Conservation (phyloP, 2,113 vertebrate species). For the Cynoglossus semilaevis region DNA sequence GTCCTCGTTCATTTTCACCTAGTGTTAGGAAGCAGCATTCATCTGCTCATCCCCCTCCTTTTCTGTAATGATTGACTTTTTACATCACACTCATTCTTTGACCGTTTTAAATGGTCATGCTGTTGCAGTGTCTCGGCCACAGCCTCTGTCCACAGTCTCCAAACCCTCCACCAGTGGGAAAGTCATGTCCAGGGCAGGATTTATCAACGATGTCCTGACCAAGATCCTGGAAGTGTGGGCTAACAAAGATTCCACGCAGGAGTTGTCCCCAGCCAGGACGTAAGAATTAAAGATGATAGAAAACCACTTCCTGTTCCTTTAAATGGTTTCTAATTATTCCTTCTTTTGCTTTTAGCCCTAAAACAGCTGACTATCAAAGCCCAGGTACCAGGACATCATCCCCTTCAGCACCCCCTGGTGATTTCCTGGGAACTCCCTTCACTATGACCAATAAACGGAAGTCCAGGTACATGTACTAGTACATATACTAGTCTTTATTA, state of each 20-base stretch:
- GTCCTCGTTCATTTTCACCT: too few relatives aligned
- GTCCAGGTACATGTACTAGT: conserved; percentile 80
- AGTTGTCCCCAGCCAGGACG: conserved; percentile 70
- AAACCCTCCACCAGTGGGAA: conserved; percentile 78
- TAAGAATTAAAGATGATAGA: conserved; percentile 44
- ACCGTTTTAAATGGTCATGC: background rate
- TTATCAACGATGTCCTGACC: conserved; percentile 85
- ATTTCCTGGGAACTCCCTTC: conserved; percentile 88
- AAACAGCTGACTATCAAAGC: conserved; percentile 53
- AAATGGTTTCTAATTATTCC: conserved; percentile 3
- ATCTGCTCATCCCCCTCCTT: too few relatives aligned
- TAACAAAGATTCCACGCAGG: conserved; percentile 68
- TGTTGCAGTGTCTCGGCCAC: conserved; percentile 82
- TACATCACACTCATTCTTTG: too few relatives aligned
- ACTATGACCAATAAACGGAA: conserved; percentile 76
- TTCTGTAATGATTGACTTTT: too few relatives aligned
- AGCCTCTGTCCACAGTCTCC: conserved; percentile 86
- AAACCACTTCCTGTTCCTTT: background rate
- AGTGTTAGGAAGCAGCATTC: too few relatives aligned
- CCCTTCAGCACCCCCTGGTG: conserved; percentile 64
- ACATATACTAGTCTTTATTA: too few relatives aligned
- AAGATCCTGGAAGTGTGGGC: conserved; percentile 90
- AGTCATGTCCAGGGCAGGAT: conserved; percentile 85
- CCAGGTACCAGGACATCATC: conserved; percentile 29
- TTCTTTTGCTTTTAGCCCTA: conserved; percentile 61